Conservation (phyloP, 2,888 invertebrate genomes). For the Elgonia sp. region DNA sequence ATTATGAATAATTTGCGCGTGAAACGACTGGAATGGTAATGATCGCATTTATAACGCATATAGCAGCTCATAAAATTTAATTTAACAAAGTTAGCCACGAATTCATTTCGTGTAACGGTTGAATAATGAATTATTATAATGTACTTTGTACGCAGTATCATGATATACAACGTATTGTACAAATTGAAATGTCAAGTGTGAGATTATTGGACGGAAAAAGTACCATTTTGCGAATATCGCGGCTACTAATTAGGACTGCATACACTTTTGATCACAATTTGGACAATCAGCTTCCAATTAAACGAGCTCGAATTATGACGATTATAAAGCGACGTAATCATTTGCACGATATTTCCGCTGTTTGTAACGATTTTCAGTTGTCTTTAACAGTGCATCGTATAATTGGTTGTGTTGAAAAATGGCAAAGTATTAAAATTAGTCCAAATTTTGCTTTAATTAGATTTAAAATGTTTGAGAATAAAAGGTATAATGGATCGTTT, state of each 20-base stretch:
- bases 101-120: conserved; percentile 65
- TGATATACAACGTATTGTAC: conserved; percentile 57
- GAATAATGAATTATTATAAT: conserved; percentile 73
- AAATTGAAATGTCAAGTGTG: conserved; percentile 71
- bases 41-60: conserved; percentile 73
- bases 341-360: not conserved
- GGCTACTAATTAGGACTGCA: conserved; percentile 45
- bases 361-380: too few species aligned
- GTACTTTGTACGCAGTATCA: conserved; percentile 34
- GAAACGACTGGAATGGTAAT: conserved; percentile 71
- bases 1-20: conserved; percentile 73
- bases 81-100: conserved; percentile 70
- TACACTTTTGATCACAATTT: conserved; percentile 51
- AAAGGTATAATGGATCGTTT: too few species aligned
- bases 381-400: too few species aligned
- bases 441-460: too few species aligned
- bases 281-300: conserved; percentile 55
- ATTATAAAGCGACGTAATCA: conserved; percentile 19
- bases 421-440: too few species aligned
- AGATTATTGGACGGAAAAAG: conserved; percentile 60
- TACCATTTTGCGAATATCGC: conserved; percentile 5
- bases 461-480: too few species aligned
- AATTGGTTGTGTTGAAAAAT: too few species aligned
- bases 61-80: conserved; percentile 72
- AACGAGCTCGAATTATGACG: conserved; percentile 44